Conservation (phyloP, 2,797 vertebrate genomes). For the Catostomus latipinnis region DNA sequence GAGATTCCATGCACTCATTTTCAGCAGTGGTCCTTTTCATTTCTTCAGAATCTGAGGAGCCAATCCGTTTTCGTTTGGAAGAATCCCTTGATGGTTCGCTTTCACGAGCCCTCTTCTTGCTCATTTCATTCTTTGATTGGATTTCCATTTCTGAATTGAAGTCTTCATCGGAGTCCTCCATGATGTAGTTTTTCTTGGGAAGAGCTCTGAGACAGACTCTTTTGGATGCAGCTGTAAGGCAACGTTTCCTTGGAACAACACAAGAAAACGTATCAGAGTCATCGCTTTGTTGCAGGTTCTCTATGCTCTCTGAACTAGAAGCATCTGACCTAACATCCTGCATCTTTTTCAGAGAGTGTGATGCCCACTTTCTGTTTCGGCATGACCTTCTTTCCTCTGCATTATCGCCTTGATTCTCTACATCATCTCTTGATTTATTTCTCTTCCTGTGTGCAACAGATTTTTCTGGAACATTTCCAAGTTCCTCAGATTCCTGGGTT, state of each 20-base stretch:
- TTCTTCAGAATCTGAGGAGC: constrained; percentile 77
- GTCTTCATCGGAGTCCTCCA: constrained; percentile 81
- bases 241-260: constrained; percentile 53
- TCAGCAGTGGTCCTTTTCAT: constrained; percentile 39
- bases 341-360: background rate
- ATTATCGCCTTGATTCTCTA: background rate
- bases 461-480: constrained; percentile 66
- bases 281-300: constrained; percentile 61
- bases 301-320: constrained; percentile 63
- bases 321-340: constrained; percentile 19
- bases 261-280: constrained; percentile 41
- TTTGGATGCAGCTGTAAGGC: constrained; percentile 5
- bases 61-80: constrained; percentile 75
- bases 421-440: constrained; percentile 54
- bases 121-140: constrained; percentile 60
- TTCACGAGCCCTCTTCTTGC: constrained; percentile 51
- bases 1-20: background rate
- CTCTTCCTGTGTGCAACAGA: constrained; percentile 59
- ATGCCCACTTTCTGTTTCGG: background rate
- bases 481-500: constrained; percentile 67
- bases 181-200: constrained; percentile 79
- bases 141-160: constrained; percentile 51
- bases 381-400: background rate
- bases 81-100: constrained; percentile 59
- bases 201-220: constrained; percentile 65